Percentiles rank a stretch among this genome's conserved stretches.
phyloP scores from a whole-genome alignment of 1,140 invertebrate genomes.

The Lineus longissimus region DNA sequence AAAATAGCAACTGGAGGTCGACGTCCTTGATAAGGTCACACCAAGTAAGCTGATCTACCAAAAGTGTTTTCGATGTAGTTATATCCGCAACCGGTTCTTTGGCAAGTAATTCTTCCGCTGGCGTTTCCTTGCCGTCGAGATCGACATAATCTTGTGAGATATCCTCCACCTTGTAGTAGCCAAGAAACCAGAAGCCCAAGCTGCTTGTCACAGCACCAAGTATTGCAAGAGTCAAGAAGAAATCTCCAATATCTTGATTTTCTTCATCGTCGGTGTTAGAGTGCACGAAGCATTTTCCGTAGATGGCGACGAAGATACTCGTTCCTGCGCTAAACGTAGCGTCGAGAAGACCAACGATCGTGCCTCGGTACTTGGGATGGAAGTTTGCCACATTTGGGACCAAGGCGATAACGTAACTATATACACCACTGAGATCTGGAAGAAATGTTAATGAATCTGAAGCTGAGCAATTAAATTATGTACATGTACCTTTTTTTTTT shows the following conservation, averaged over 20 bases:
- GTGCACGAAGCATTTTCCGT: constrained; percentile 26
- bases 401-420: constrained; percentile 37
- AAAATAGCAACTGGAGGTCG: constrained; percentile 38
- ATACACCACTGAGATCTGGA: constrained; percentile 37
- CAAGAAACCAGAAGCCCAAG: constrained; percentile 26
- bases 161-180: constrained; percentile 17
- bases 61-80: too few species aligned
- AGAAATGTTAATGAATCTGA: too few species aligned
- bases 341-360: constrained; percentile 34
- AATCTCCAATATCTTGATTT: constrained; percentile 36
- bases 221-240: constrained; percentile 34
- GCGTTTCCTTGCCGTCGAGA: too few species aligned
- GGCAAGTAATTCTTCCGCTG: too few species aligned
- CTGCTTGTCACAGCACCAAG: constrained; percentile 25
- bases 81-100: too few species aligned
- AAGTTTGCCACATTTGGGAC: constrained; percentile 35
- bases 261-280: constrained; percentile 23
- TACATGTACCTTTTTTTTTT: too few species aligned
- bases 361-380: constrained; percentile 31
- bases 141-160: too few species aligned
- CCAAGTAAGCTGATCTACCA: constrained; percentile 29
- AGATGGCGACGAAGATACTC: constrained; percentile 29
- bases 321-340: constrained; percentile 38
- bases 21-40: constrained; percentile 24
- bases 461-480: too few species aligned